Evolutionary conservation across 2,797 vertebrate genomes (phyloP).

Genomic region (Astyanax mexicanus): DNA sequence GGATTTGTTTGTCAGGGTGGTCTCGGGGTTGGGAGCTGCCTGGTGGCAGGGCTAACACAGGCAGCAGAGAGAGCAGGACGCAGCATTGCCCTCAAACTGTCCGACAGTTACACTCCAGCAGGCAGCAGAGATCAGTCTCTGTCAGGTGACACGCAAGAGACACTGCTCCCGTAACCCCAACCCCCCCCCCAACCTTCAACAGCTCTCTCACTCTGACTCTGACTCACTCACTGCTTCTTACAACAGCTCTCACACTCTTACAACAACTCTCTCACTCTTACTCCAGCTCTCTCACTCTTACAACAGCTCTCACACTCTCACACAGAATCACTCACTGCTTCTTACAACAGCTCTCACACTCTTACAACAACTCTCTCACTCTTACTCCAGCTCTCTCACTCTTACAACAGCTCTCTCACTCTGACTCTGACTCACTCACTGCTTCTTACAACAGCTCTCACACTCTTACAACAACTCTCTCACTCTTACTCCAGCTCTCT

Average conservation of each 20-base stretch:
- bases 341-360: neutral
- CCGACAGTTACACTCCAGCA: constrained; percentile 56
- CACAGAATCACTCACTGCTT: neutral
- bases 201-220: neutral
- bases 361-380: neutral
- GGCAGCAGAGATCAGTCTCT: constrained; percentile 48
- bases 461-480: too few relatives aligned
- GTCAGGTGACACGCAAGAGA: constrained; percentile 59
- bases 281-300: neutral
- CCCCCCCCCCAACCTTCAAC: neutral
- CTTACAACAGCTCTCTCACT: neutral
- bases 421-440: neutral
- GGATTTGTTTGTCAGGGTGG: constrained; percentile 20
- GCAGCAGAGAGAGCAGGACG: constrained; percentile 41
- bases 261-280: neutral
- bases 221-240: neutral
- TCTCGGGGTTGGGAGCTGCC: constrained; percentile 15
- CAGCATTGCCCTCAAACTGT: constrained; percentile 71
- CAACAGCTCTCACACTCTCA: neutral
- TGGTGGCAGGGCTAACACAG: constrained; percentile 30
- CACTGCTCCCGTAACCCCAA: constrained; percentile 47
- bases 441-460: neutral
- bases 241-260: neutral
- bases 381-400: neutral
- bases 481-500: neutral